Conservation (phyloP, 1,140 invertebrate genomes). For the Pinna nobilis region DNA sequence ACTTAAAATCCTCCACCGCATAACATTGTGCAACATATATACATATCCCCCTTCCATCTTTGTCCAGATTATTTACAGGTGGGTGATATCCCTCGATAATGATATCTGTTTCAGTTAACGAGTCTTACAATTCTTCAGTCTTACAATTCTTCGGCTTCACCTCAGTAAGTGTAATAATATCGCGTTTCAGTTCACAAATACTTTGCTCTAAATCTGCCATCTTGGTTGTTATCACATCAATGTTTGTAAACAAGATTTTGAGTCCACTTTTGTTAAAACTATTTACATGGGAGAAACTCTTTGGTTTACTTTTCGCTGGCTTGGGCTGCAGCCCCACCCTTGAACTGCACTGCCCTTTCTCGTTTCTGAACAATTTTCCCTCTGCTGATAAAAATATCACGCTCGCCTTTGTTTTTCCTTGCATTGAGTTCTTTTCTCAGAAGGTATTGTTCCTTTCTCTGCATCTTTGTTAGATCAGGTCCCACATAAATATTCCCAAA, state of each 20-base stretch:
- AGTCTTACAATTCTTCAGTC: too few relatives aligned
- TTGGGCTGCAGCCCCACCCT: too few relatives aligned
- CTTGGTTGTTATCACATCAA: too few relatives aligned
- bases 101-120: not conserved
- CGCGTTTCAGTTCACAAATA: not conserved
- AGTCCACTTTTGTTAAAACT: not conserved
- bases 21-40: not conserved
- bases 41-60: not conserved
- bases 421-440: not conserved
- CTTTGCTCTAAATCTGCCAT: not conserved
- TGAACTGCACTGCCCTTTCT: not conserved
- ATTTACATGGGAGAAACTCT: not conserved
- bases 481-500: not conserved
- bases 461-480: not conserved
- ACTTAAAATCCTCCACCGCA: not conserved
- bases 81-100: not conserved
- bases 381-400: not conserved
- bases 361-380: not conserved
- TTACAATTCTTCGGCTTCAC: not conserved
- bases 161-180: not conserved
- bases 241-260: not conserved
- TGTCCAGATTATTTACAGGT: not conserved
- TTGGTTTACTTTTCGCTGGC: not conserved
- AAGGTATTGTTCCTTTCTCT: not conserved
- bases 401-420: not conserved